These are phyloP conservation scores for Drosophila guanche DNA, from an alignment of 1,140 invertebrate species.

Conservation along the genomic window DNA sequence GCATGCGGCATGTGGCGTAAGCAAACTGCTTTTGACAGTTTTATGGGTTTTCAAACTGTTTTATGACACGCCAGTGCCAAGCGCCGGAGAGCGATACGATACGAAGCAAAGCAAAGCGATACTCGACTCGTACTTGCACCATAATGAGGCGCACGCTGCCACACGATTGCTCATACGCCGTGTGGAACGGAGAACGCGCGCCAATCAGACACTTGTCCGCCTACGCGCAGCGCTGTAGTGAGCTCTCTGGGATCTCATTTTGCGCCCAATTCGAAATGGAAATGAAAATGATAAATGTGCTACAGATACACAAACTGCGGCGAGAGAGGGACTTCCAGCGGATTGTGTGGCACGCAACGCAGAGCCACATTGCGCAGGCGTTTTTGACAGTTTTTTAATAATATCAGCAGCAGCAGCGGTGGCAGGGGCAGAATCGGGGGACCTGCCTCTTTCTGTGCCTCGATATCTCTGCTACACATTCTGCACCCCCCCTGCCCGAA, in stretches of 20 bases:
- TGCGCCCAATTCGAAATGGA: constrained; percentile 65
- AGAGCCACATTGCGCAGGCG: constrained; percentile 70
- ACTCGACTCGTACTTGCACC: constrained; percentile 38
- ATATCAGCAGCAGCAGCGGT: constrained; percentile 61
- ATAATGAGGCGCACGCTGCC: constrained; percentile 59
- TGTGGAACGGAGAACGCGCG: constrained; percentile 55
- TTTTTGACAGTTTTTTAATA: constrained; percentile 82
- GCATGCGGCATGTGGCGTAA: constrained; percentile 54
- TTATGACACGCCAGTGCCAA: constrained; percentile 65
- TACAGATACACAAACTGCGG: constrained; percentile 57
- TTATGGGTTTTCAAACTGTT: constrained; percentile 82
- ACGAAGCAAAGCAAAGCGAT: too few species aligned
- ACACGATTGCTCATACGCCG: constrained; percentile 71
- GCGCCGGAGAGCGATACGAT: constrained; percentile 33
- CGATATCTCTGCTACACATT: constrained; percentile 50
- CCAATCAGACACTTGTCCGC: constrained; percentile 79
- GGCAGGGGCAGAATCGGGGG: constrained; percentile 24
- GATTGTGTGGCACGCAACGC: constrained; percentile 29
- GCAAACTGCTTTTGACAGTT: constrained; percentile 74
- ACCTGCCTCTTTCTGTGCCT: constrained; percentile 54
- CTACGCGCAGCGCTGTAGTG: constrained; percentile 33
- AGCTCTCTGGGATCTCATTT: constrained; percentile 63
- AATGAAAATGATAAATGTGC: constrained; percentile 82
- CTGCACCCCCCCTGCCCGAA: constrained; percentile 3
- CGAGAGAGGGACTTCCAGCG: constrained; percentile 1